Conservation (phyloP, 2,797 vertebrate genomes). For the Chelon auratus region DNA sequence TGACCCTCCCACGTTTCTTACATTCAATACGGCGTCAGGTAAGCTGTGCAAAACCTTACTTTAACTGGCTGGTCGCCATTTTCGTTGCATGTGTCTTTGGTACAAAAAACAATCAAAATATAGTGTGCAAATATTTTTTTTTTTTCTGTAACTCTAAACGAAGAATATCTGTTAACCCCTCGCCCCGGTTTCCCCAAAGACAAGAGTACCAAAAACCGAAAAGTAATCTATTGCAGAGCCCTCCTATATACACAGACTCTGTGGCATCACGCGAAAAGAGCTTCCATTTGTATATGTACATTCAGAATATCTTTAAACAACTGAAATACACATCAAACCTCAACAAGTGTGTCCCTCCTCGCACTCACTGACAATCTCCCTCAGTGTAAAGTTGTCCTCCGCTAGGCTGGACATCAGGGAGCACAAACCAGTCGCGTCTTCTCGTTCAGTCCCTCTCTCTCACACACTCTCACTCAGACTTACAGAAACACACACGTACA, state of each 20-base stretch:
- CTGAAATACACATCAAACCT: conserved; percentile 92
- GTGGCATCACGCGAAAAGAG: conserved; percentile 98
- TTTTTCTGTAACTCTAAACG: conserved; percentile 85
- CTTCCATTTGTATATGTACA: conserved; percentile 98
- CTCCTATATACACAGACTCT: conserved; percentile 99
- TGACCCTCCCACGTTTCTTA: conserved; percentile 97
- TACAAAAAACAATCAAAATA: conserved; percentile 98
- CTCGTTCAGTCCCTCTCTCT: conserved; percentile 62
- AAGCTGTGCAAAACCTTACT: conserved; percentile 99
- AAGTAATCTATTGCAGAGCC: conserved; percentile 92
- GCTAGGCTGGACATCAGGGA: conserved; percentile 85
- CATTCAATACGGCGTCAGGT: conserved; percentile 99
- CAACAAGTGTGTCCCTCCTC: conserved; percentile 85
- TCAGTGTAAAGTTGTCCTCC: conserved; percentile 87
- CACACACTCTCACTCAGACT: conserved; percentile 67
- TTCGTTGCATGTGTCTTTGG: conserved; percentile 99
- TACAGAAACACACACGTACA: conserved; percentile 73
- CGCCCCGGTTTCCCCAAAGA: conserved; percentile 67
- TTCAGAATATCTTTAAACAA: conserved; percentile 94
- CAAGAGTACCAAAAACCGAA: conserved; percentile 85
- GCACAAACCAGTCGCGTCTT: conserved; percentile 74
- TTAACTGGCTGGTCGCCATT: conserved; percentile 99
- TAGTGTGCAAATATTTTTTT: conserved; percentile 99
- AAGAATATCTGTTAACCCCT: conserved; percentile 83
- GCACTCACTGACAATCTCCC: conserved; percentile 83